Evolutionary conservation across 2,888 invertebrate species (phyloP).

Genomic region (Lasioglossum lativentre): DNA sequence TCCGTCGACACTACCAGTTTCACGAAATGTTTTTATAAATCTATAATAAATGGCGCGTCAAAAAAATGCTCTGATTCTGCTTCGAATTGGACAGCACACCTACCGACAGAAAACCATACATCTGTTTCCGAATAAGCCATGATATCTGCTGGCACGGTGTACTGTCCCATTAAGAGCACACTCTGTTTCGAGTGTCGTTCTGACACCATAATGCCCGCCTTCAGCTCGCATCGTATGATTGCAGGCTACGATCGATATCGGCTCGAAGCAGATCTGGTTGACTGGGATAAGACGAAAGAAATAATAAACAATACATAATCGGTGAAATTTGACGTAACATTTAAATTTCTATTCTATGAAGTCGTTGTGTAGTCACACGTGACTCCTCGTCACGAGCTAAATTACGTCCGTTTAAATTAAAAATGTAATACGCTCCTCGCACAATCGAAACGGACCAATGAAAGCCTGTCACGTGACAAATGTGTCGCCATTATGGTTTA

Average conservation of each 20-base stretch:
- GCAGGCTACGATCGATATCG: too few species aligned
- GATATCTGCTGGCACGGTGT: too few species aligned
- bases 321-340: not conserved
- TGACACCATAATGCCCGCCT: too few species aligned
- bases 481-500: not conserved
- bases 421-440: not conserved
- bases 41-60: not conserved
- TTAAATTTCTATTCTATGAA: not conserved
- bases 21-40: not conserved
- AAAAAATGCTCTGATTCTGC: too few species aligned
- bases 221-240: too few species aligned
- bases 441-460: not conserved
- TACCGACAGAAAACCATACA: too few species aligned
- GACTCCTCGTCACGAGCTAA: not conserved
- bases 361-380: not conserved
- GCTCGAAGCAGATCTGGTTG: too few species aligned
- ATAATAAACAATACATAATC: not conserved
- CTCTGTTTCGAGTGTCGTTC: too few species aligned
- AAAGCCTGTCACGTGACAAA: not conserved
- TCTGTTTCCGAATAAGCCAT: too few species aligned
- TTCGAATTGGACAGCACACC: too few species aligned
- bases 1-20: not conserved
- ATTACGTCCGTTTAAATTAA: not conserved
- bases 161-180: too few species aligned
- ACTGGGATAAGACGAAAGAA: not conserved